Evolutionary conservation across 2,113 vertebrate species (phyloP).

Genomic region (Sorex fumeus): DNA sequence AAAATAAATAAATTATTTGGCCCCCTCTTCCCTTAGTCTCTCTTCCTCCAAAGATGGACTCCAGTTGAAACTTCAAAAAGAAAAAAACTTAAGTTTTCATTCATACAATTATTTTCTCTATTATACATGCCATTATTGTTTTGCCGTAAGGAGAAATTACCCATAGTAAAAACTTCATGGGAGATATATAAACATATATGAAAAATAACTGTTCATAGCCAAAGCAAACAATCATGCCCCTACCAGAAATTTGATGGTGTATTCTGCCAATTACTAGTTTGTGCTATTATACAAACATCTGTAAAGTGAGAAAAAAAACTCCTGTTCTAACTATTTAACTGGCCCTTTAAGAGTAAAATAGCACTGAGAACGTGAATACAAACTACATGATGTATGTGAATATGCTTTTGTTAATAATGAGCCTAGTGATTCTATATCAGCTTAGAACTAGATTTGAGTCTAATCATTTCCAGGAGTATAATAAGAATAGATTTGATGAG

Average conservation of each 20-base stretch:
- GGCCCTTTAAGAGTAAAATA: not conserved
- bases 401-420: not conserved
- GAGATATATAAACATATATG: not conserved
- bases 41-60: not conserved
- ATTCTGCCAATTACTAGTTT: not conserved
- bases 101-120: conserved; percentile 29
- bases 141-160: not conserved
- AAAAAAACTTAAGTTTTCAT: not conserved
- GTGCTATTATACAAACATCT: not conserved
- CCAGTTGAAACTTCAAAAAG: not conserved
- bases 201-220: not conserved
- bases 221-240: not conserved
- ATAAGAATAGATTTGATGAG: not conserved
- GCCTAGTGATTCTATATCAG: not conserved
- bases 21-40: not conserved
- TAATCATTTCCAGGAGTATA: not conserved
- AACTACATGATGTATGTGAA: not conserved
- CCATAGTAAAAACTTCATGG: not conserved
- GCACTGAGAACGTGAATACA: not conserved
- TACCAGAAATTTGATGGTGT: not conserved
- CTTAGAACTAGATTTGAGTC: not conserved
- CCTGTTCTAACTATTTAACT: not conserved
- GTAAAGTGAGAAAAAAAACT: not conserved
- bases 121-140: not conserved
- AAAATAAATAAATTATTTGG: not conserved